A percentile compares a stretch with the other conserved stretches of the same genome.
Evolutionary conservation across 2,797 vertebrate genomes (phyloP).

Genomic region (Pangasius sanitwongsei): DNA sequence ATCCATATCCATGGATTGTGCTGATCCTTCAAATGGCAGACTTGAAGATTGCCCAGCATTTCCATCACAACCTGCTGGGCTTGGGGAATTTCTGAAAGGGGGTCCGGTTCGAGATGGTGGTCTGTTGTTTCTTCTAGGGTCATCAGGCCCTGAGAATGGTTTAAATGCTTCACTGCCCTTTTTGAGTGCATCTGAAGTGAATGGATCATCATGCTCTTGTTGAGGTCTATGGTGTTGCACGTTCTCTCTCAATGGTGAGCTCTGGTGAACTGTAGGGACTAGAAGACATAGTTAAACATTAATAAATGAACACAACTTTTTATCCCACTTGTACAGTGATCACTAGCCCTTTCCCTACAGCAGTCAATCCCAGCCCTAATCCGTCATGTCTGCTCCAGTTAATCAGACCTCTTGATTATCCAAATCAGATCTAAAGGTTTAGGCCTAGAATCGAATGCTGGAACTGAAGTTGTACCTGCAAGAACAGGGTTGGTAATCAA

Average conservation of each 20-base stretch:
- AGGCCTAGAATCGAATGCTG: not conserved
- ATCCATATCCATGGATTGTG: constrained; percentile 66
- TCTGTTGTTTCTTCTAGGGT: constrained; percentile 77
- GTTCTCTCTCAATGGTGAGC: constrained; percentile 74
- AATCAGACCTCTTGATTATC: not conserved
- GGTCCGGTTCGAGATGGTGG: constrained; percentile 65
- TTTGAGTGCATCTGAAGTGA: constrained; percentile 74
- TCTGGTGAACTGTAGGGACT: constrained; percentile 76
- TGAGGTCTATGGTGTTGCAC: constrained; percentile 71
- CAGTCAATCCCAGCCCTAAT: constrained; percentile 27
- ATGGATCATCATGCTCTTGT: constrained; percentile 76
- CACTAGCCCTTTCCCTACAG: constrained; percentile 28
- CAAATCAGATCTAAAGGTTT: not conserved
- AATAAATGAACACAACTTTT: not conserved
- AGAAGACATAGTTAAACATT: constrained; percentile 9
- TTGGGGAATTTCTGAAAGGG: constrained; percentile 67
- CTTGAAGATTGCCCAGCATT: constrained; percentile 70
- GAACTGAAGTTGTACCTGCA: not conserved
- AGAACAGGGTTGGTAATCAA: not conserved
- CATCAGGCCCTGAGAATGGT: constrained; percentile 57
- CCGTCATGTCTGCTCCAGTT: not conserved
- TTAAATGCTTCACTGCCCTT: constrained; percentile 61
- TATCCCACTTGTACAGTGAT: not conserved
- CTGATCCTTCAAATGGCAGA: constrained; percentile 80
- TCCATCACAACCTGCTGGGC: constrained; percentile 69